phyloP scores from a whole-genome alignment of 2,113 vertebrate species.

The Eleginops maclovinus region DNA sequence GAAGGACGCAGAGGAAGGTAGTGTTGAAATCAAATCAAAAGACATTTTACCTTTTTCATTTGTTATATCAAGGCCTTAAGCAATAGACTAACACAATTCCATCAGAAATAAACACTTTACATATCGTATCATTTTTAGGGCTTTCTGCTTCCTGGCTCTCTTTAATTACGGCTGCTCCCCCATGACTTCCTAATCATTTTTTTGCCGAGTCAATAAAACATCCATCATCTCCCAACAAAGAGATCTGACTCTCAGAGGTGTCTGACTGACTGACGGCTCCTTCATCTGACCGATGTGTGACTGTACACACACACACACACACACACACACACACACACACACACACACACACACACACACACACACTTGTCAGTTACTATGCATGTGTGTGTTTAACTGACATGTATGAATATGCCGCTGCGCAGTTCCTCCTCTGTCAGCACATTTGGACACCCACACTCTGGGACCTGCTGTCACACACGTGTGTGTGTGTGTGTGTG shows the following conservation, averaged over 20 bases:
- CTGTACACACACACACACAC: background rate
- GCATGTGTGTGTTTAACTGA: conserved; percentile 10
- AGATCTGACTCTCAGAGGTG: background rate
- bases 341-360: background rate
- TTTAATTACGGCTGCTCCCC: background rate
- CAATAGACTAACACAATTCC: background rate
- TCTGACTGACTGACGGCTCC: conserved; percentile 26
- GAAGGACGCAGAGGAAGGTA: background rate
- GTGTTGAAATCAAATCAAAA: background rate
- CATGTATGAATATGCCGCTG: conserved; percentile 13
- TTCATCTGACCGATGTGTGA: background rate
- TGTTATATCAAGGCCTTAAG: too few species aligned
- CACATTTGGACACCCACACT: conserved; percentile 44
- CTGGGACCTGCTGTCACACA: conserved; percentile 43
- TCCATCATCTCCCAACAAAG: conserved; percentile 8
- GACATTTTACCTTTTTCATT: background rate
- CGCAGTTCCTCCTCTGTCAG: conserved; percentile 55
- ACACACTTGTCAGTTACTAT: background rate
- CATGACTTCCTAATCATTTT: conserved; percentile 2
- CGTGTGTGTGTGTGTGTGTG: background rate
- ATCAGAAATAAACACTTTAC: background rate
- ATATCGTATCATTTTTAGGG: background rate
- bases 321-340: background rate
- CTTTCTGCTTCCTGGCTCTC: background rate
- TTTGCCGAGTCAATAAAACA: conserved; percentile 30